Percentiles rank a stretch among this genome's conserved stretches.
These are phyloP conservation scores for Athetis lepigone DNA, from an alignment of 2,888 invertebrate species.

Conservation along the genomic window DNA sequence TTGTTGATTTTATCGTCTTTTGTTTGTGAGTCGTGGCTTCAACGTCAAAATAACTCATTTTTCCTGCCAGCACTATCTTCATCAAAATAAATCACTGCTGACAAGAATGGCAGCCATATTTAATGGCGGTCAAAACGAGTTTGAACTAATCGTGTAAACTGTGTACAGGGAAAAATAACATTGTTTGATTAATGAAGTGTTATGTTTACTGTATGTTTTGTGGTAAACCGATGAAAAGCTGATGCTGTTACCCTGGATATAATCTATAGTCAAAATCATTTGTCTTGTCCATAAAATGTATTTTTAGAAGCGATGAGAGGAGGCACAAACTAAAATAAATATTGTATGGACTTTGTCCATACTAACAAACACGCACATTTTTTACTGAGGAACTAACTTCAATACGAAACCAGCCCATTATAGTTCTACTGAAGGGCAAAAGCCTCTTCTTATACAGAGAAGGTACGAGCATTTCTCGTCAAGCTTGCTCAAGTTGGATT, in stretches of 20 bases:
- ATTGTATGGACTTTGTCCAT: no score
- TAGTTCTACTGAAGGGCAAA: no score
- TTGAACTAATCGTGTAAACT: constrained; percentile 24
- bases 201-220: background rate
- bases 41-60: constrained; percentile 9
- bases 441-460: no score
- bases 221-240: background rate
- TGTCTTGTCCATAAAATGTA: background rate
- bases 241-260: background rate
- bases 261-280: background rate
- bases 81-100: constrained; percentile 50
- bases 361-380: no score
- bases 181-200: constrained; percentile 26
- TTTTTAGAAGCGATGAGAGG: no score
- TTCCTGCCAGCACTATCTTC: constrained; percentile 36
- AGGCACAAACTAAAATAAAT: no score
- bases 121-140: constrained; percentile 29
- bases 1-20: constrained; percentile 43
- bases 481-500: no score
- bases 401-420: no score
- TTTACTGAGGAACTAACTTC: no score
- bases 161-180: constrained; percentile 25
- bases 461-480: no score
- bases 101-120: constrained; percentile 23
- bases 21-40: constrained; percentile 19